phyloP scores from a whole-genome alignment of 2,888 invertebrate genomes.

The Spodoptera littoralis region DNA sequence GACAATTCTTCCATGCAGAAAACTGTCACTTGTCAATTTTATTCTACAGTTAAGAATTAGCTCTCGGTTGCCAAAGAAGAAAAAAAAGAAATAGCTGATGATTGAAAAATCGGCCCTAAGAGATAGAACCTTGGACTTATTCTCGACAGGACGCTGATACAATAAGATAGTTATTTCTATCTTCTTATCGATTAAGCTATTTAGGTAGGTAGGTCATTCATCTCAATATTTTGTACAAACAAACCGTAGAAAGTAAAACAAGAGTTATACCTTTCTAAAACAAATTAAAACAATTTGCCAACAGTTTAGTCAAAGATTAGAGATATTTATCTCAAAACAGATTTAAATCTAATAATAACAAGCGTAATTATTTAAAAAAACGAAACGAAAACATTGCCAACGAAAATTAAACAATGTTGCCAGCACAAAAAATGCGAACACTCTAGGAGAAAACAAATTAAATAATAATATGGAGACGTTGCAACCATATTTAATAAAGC shows the following conservation, averaged over 20 bases:
- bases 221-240: no score
- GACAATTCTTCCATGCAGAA: no score
- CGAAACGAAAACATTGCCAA: conserved; percentile 37
- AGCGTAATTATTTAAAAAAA: conserved; percentile 16
- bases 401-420: conserved; percentile 34
- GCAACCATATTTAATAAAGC: conserved; percentile 64
- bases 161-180: no score
- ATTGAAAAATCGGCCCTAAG: no score
- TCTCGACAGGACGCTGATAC: no score
- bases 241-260: background rate
- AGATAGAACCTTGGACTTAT: no score
- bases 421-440: conserved; percentile 24
- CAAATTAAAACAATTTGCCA: conserved; percentile 5
- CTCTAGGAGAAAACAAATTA: conserved; percentile 55
- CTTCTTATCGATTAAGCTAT: no score
- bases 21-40: no score
- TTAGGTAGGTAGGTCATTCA: no score
- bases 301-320: conserved; percentile 8
- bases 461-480: conserved; percentile 48
- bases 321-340: conserved; percentile 22
- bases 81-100: no score
- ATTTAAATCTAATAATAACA: conserved; percentile 34
- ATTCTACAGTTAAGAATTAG: no score
- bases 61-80: no score
- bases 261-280: conserved; percentile 5